Base-by-base conservation (phyloP, 2,113 vertebrate genomes). In the Cricetomys ansorgei region DNA sequence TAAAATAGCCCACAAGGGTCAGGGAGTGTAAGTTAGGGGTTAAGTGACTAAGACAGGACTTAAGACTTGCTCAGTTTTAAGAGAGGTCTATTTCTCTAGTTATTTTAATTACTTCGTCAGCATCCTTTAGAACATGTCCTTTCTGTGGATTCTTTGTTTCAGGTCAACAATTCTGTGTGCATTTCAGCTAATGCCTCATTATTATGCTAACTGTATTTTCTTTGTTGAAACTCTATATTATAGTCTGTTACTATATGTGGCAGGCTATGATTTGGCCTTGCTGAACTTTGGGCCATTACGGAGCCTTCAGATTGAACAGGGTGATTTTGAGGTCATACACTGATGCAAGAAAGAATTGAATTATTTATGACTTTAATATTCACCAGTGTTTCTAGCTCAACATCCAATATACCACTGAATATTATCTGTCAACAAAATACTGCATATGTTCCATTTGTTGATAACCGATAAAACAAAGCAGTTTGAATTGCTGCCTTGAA, bases 321-420 rank as follows among this genome's bases (percentile, higher is more conserved):
- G 97, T 97, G 94, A 96, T 94, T 97, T 93, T 95, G 92, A 98
- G 97, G 97, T 97, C 94, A 94, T 92, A 94, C 31, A 76, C 95
- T 94, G 94, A 97, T 0, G 77, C 95, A 96, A 97, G 88, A 97
- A 97, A 97, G 97, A 90, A 97, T 87, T 98, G 97, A 97, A 98
- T 98, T 96, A 97, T 97, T 98, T 98, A 98, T 97, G 97, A 95
- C 96, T 98, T 97, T 98, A 98, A 98, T 97, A 97, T 98, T 97
- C 94, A 94, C 96, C 72, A 96, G 94, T 96, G 93, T 98, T 97
- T 97, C 93, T 94, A 95, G 92, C 69, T 90, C 70, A 96, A 95
- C 93, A 97, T 95, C 80, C 94, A 98, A 97, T 97, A 97, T 95
- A 95, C 93, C 50, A 86, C 88, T 92, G 92, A 96, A 97, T 94